A percentile compares a stretch with the other conserved stretches of the same genome.
phyloP scores from a whole-genome alignment of 1,140 invertebrate species.

The Araneus ventricosus region DNA sequence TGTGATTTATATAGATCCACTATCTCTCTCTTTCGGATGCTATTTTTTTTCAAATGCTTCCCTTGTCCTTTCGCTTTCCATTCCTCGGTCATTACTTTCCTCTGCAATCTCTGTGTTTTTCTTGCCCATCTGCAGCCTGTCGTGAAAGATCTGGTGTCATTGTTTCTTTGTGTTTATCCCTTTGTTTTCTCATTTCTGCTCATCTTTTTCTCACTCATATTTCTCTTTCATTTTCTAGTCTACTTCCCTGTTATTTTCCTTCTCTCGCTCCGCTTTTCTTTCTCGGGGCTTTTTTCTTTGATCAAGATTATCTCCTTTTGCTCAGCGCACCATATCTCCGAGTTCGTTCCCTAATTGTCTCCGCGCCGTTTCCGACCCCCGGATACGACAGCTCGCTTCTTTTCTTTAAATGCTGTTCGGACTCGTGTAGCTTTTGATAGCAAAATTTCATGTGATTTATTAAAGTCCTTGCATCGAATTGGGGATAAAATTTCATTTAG shows the following conservation, averaged over 20 bases:
- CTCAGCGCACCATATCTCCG: neutral
- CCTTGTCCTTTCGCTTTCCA: neutral
- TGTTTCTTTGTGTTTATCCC: conserved; percentile 44
- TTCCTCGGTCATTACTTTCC: conserved; percentile 23
- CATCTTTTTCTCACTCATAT: conserved; percentile 42
- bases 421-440: too few relatives aligned
- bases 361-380: too few relatives aligned
- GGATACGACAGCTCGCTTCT: too few relatives aligned
- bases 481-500: too few relatives aligned
- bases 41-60: conserved; percentile 10
- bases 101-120: neutral
- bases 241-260: conserved; percentile 35
- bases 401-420: too few relatives aligned
- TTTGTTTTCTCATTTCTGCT: conserved; percentile 24
- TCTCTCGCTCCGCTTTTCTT: neutral
- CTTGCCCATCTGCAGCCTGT: conserved; percentile 15
- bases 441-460: too few relatives aligned
- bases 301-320: conserved; percentile 21
- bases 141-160: conserved; percentile 45
- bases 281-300: neutral
- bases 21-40: neutral
- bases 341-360: neutral
- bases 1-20: neutral
- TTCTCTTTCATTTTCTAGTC: conserved; percentile 52
- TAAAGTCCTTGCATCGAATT: too few relatives aligned